Conservation (phyloP, 2,113 vertebrate genomes). For the Myiopsitta monachus region DNA sequence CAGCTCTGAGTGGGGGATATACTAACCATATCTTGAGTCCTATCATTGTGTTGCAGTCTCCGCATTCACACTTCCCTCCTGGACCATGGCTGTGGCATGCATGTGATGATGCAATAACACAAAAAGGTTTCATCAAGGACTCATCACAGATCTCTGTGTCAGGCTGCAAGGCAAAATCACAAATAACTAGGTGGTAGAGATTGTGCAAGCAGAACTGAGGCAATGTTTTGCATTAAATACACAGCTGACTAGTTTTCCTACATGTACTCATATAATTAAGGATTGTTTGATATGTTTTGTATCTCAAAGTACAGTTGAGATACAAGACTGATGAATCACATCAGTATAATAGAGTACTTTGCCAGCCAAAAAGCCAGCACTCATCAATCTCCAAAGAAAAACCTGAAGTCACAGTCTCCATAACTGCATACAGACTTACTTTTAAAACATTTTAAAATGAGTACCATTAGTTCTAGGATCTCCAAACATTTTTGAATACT, state of each 20-base stretch:
- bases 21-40: not conserved
- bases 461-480: not conserved
- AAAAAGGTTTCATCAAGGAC: not conserved
- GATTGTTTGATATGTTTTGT: slow-evolving; percentile 12
- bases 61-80: not conserved
- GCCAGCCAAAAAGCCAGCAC: not conserved
- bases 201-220: slow-evolving; percentile 39
- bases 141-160: not conserved
- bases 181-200: not conserved
- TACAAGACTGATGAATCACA: not conserved
- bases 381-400: not conserved
- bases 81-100: not conserved
- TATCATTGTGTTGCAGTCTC: fast-evolving
- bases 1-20: not conserved
- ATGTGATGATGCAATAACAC: not conserved
- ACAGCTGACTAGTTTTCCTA: slow-evolving; percentile 15
- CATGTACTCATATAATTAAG: slow-evolving; percentile 15
- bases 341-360: not conserved
- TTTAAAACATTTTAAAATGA: not conserved
- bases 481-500: not conserved
- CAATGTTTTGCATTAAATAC: slow-evolving; percentile 29
- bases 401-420: not conserved
- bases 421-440: not conserved
- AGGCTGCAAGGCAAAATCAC: not conserved
- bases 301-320: slow-evolving; percentile 9